Conservation (phyloP, 2,113 vertebrate species). For the Potamarius usumacintae region DNA sequence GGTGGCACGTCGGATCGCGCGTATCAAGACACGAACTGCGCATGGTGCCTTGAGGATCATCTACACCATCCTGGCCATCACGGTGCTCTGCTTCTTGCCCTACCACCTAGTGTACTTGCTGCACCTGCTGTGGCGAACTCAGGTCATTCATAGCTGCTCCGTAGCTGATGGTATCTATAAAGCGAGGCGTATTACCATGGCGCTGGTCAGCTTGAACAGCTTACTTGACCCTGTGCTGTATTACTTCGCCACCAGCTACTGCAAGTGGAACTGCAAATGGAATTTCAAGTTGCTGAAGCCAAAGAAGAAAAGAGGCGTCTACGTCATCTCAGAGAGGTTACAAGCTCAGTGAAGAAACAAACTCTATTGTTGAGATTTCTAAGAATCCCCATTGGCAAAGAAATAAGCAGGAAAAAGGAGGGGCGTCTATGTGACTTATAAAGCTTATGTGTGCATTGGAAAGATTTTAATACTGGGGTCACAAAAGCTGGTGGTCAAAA, state of each 20-base stretch:
- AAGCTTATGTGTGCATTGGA: not conserved
- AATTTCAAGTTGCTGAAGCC: conserved; percentile 44
- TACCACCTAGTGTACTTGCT: conserved; percentile 73
- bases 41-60: conserved; percentile 74
- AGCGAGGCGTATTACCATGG: conserved; percentile 69
- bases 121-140: conserved; percentile 63
- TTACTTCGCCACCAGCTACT: conserved; percentile 71
- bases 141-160: conserved; percentile 49
- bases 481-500: not conserved
- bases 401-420: not conserved
- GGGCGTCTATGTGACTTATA: not conserved
- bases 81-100: conserved; percentile 78
- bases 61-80: conserved; percentile 74
- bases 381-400: not conserved
- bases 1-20: conserved; percentile 63
- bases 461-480: not conserved
- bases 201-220: conserved; percentile 74
- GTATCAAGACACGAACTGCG: conserved; percentile 55
- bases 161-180: conserved; percentile 49
- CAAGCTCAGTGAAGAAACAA: not conserved
- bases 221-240: conserved; percentile 82
- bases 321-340: conserved; percentile 53
- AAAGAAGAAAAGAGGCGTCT: conserved; percentile 54
- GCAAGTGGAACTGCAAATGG: conserved; percentile 59
- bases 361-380: not conserved